Base-by-base conservation (phyloP, 2,888 invertebrate species). In the Chorisops tibialis region DNA sequence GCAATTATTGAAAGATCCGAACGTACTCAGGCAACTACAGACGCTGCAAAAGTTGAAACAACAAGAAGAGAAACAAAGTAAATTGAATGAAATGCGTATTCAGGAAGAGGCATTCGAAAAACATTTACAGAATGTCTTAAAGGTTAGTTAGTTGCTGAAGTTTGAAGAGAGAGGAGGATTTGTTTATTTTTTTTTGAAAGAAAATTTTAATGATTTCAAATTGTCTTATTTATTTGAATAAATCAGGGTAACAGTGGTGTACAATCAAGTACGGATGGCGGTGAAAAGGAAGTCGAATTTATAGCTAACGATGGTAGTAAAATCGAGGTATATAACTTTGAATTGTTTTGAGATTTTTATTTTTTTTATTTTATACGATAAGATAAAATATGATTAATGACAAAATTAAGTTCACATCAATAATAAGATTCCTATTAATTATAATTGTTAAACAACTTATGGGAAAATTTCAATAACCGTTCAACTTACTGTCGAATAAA, bases 11-110 rank as follows among this genome's bases (percentile, higher is more conserved):
- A 87, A 89, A 56, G 93, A 94, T 79, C 92, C 93, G 0, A 91
- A 94, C 79, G 89, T 96, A 45, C 81, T 96, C 75, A 83, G 94
- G 60, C 95, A 96, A 71, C 80, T 96, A 51, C 95, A 96, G 74
- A 93, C 88, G 16, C 77, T 90, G 65, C 89, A 89, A 71, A 78
- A 77, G 65, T 74, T 76, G 63, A 80, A 80, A 62, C 81, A 81
- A 68, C 84, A 85, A 72, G 82, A 86, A 65, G 87, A 87, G 66
- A 86, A 87, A 71, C 81, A 86, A 75, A 79, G 84, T 14, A 85
- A 85, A 71, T 71, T 87, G 51, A 86, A 85, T 65, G 86, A 87
- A 73, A 83, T 88, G 82, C 85, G 86, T 66, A 83, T 87, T 68
- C 87, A 87, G 68, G 88, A 88, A 69, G 88, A 88, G 50, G 88